Evolutionary conservation across 1,140 invertebrate species (phyloP).

Genomic region (Pseudomyrmex concolor): DNA sequence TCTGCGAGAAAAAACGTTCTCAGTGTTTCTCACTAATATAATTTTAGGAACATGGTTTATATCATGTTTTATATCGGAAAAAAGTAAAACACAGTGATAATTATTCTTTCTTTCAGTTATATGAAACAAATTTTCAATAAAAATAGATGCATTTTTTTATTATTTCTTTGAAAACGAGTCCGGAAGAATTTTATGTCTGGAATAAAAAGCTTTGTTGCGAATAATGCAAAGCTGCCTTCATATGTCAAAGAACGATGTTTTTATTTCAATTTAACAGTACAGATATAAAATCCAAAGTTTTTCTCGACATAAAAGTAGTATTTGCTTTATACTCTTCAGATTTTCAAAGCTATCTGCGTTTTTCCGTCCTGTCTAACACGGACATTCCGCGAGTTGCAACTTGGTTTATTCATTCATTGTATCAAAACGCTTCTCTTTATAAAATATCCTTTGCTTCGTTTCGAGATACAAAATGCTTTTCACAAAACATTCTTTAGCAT

Average conservation of each 20-base stretch:
- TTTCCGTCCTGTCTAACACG: background rate
- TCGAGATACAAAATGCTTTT: constrained; percentile 6
- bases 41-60: background rate
- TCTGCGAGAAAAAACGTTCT: constrained; percentile 5
- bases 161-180: background rate
- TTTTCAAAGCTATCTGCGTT: constrained; percentile 15
- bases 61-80: background rate
- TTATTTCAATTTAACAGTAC: constrained; percentile 8
- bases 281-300: background rate
- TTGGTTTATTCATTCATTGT: constrained; percentile 21
- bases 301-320: background rate
- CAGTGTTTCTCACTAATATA: background rate
- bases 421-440: constrained; percentile 13
- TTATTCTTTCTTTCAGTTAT: background rate
- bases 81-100: background rate
- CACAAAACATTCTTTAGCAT: constrained; percentile 1
- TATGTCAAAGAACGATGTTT: background rate
- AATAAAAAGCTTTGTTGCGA: background rate
- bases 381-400: background rate
- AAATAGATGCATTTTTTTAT: background rate
- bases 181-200: background rate
- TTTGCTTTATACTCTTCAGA: constrained; percentile 6
- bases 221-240: background rate
- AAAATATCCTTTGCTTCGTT: background rate
- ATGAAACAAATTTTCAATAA: constrained; percentile 1